Percentiles rank a stretch among this genome's conserved stretches.
Evolutionary conservation across 2,888 invertebrate species (phyloP).

Genomic region (Drosophila macrospina): DNA sequence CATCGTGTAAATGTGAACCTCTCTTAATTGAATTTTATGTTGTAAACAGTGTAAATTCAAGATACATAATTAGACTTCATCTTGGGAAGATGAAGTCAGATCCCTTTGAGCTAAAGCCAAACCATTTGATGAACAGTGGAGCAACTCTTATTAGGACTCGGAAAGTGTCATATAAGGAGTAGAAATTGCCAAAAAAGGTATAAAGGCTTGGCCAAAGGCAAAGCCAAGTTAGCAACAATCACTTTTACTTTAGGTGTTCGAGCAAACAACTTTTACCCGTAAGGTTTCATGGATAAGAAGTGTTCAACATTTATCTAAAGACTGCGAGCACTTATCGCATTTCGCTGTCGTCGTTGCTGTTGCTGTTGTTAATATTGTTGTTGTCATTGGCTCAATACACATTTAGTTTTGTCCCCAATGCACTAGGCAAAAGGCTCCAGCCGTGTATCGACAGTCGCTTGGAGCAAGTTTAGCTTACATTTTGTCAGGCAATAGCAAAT

Average conservation of each 20-base stretch:
- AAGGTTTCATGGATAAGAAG: constrained; percentile 64
- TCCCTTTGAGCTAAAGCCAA: background rate
- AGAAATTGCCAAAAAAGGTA: constrained; percentile 16
- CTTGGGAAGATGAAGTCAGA: background rate
- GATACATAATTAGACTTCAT: background rate
- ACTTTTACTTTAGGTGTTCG: constrained; percentile 58
- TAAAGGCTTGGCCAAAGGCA: constrained; percentile 37
- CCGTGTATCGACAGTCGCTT: constrained; percentile 32
- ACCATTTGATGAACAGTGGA: background rate
- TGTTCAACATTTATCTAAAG: constrained; percentile 58
- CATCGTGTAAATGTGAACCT: background rate
- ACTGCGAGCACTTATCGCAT: constrained; percentile 33
- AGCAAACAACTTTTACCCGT: constrained; percentile 71
- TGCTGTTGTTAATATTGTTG: background rate
- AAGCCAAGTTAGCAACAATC: constrained; percentile 65
- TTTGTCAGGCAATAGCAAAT: constrained; percentile 41
- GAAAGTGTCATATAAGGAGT: constrained; percentile 10
- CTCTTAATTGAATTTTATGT: background rate
- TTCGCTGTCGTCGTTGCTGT: constrained; percentile 17
- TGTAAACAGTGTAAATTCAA: background rate
- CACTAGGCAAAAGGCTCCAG: constrained; percentile 35
- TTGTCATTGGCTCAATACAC: constrained; percentile 53
- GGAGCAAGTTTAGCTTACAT: constrained; percentile 43
- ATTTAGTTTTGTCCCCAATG: constrained; percentile 65
- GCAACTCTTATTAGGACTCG: background rate